phyloP scores from a whole-genome alignment of 2,888 invertebrate genomes.

The Perdita meconis region DNA sequence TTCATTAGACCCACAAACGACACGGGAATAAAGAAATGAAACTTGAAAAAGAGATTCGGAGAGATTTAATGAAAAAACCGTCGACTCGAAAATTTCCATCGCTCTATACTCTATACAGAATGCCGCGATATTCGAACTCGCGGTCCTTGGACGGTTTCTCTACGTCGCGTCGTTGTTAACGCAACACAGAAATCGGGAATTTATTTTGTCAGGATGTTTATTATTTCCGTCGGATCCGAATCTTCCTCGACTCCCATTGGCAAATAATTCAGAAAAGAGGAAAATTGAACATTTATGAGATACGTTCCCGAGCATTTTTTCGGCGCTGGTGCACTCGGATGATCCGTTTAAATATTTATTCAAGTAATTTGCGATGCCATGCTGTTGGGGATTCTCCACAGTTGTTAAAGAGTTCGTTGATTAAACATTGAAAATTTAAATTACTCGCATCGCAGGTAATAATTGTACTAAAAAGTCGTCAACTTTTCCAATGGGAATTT shows the following conservation, averaged over 20 bases:
- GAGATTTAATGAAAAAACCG: slow-evolving; percentile 37
- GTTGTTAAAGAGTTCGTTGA: background rate
- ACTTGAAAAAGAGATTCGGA: background rate
- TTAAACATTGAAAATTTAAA: slow-evolving; percentile 9
- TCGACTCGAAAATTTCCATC: slow-evolving; percentile 48
- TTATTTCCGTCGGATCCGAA: no score
- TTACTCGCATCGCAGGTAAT: no score
- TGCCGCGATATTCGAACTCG: no score
- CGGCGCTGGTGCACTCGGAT: background rate
- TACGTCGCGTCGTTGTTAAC: no score
- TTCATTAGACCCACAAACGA: background rate
- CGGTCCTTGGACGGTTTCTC: no score
- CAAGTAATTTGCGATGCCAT: background rate
- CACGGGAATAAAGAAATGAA: background rate
- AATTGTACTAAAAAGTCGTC: no score
- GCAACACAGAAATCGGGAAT: no score
- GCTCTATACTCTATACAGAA: no score
- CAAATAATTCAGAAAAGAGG: no score
- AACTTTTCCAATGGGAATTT: no score
- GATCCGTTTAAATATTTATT: slow-evolving; percentile 16
- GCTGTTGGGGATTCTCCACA: background rate
- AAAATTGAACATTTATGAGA: slow-evolving; percentile 6
- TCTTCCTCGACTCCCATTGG: no score
- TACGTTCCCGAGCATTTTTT: background rate
- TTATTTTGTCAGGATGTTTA: no score